Percentiles rank a stretch among this genome's conserved stretches.
Evolutionary conservation across 2,113 vertebrate species (phyloP).

Genomic region (Oncorhynchus clarkii): DNA sequence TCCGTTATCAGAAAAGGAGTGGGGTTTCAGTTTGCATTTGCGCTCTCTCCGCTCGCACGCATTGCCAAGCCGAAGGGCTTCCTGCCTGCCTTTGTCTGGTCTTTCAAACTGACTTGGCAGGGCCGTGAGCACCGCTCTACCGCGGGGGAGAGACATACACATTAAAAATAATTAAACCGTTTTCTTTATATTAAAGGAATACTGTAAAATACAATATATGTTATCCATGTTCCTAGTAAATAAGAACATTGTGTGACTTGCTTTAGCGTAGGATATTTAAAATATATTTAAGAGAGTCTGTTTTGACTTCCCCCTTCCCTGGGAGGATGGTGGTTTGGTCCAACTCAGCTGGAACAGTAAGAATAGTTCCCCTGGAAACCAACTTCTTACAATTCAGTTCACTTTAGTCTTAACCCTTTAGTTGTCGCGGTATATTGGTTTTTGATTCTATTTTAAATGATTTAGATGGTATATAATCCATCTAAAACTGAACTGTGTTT

Average conservation of each 20-base stretch:
- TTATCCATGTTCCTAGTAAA: background rate
- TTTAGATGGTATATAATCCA: background rate
- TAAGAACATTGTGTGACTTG: background rate
- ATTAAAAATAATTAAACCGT: background rate
- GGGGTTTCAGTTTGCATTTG: constrained; percentile 41
- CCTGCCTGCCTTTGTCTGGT: constrained; percentile 85
- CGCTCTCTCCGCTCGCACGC: constrained; percentile 48
- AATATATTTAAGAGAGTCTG: background rate
- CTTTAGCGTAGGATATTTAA: background rate
- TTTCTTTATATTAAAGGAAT: background rate
- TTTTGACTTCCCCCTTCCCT: constrained; percentile 34
- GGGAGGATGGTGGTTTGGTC: constrained; percentile 64
- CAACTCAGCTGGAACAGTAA: constrained; percentile 83
- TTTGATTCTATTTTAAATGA: background rate
- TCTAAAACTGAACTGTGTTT: no score
- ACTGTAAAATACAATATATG: background rate
- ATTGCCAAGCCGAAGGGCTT: constrained; percentile 72
- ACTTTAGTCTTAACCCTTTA: constrained; percentile 81
- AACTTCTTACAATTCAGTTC: constrained; percentile 87
- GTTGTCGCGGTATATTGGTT: constrained; percentile 22
- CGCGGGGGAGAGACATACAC: constrained; percentile 37
- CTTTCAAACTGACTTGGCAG: constrained; percentile 85
- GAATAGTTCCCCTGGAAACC: constrained; percentile 87
- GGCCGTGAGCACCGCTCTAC: constrained; percentile 62
- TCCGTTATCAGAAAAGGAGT: constrained; percentile 45